phyloP scores from a whole-genome alignment of 1,140 invertebrate species.

The Ridgeia piscesae region DNA sequence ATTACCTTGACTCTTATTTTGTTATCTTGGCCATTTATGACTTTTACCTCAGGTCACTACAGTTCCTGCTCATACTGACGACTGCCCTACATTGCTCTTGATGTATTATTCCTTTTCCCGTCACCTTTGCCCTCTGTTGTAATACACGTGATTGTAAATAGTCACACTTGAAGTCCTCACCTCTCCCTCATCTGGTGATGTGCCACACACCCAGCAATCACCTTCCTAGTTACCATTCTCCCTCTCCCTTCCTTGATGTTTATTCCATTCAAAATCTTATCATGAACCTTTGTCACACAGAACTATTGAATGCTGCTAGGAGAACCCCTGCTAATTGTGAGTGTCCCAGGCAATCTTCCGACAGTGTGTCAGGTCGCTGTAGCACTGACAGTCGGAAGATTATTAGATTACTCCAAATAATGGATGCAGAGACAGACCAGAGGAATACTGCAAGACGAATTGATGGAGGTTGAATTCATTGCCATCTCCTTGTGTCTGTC shows the following conservation, averaged over 20 bases:
- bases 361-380: not conserved
- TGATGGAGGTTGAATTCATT: not conserved
- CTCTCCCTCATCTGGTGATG: too few species aligned
- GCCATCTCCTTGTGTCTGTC: not conserved
- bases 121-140: not conserved
- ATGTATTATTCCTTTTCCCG: not conserved
- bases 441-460: not conserved
- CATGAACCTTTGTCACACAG: not conserved
- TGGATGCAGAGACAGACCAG: not conserved
- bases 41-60: too few species aligned
- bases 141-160: not conserved
- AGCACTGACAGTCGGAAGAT: not conserved
- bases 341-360: not conserved
- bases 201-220: not conserved
- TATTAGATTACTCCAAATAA: constrained; percentile 1
- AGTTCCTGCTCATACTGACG: not conserved
- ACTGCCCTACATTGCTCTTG: not conserved
- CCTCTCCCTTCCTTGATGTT: not conserved
- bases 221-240: not conserved
- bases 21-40: too few species aligned
- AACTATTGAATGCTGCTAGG: not conserved
- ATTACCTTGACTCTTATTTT: too few species aligned
- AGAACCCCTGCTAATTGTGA: not conserved
- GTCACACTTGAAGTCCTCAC: not conserved
- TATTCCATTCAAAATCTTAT: not conserved